Base-by-base conservation (phyloP, 2,797 vertebrate genomes). In the Myotis vivesi region DNA sequence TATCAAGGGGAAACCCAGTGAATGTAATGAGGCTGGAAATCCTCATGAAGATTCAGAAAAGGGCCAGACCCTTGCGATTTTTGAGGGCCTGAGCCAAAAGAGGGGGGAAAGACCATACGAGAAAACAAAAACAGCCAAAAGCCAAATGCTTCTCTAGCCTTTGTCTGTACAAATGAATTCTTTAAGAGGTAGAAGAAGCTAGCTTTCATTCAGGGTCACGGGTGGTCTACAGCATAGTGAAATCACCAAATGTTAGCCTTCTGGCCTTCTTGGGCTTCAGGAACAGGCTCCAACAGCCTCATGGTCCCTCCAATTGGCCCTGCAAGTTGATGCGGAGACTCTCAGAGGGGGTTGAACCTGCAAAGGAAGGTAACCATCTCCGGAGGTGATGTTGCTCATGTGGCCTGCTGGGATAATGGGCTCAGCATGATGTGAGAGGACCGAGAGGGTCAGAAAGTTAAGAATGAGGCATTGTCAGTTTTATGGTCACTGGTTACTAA, bases 141-240 rank as follows among this genome's bases (percentile, higher is more conserved):
- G 19, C 16, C 8, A 51, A n/a, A 38, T 87, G 10, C 5, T 91
- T 85, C 46, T 87, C 38, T 64, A 86, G 73, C 15, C 28, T 93
- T 85, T 49, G 57, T 59, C 64, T 84, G 3, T 80, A 89, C 44
- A 62, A 81, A 92, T 11, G 3, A 82, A 71, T 81, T n/a, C 8
- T 95, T 88, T 41, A 6, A 87, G 84, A 88, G 23, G 59, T 38
- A 12, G 55, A 87, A 75, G 33, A 79, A 93, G 41, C n/a, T 66
- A 66, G 20, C 62, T 77, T 72, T 86, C 51, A 28, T 46, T 12
- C 10, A 77, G 33, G 64, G 41, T 10, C 62, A 81, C 36, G 38
- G 12, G 36, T 46, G 28, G 22, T 64, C 16, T 13, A 28, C 6
- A 49, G 25, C 19, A 44, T 22, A 53, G 17, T 59, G 33, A 38